Conservation (phyloP, 2,113 vertebrate genomes). For the Atrichornis clamosus region DNA sequence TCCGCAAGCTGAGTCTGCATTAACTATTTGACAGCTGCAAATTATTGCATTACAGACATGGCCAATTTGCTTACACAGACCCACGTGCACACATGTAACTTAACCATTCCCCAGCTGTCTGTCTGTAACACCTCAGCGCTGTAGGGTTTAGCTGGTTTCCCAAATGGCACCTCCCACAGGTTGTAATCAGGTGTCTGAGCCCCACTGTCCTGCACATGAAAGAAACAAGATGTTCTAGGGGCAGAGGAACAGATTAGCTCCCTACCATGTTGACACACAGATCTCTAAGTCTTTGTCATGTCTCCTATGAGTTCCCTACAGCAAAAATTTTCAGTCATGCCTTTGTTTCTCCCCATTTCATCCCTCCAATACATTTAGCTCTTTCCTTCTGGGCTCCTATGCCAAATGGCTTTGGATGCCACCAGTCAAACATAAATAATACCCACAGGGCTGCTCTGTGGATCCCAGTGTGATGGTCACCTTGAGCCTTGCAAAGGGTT, state of each 20-base stretch:
- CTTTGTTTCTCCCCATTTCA: not conserved
- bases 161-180: not conserved
- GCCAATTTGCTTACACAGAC: not conserved
- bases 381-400: not conserved
- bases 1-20: not conserved
- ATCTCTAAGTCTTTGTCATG: not conserved
- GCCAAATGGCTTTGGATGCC: not conserved
- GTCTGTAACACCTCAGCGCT: not conserved
- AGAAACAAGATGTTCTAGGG: not conserved
- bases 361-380: not conserved
- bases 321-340: not conserved
- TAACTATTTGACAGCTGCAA: slow-evolving; percentile 33
- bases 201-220: not conserved
- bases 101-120: not conserved
- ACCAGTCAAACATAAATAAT: not conserved
- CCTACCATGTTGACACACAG: not conserved
- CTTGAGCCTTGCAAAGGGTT: not conserved
- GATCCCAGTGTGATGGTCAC: not conserved
- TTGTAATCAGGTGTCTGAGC: not conserved
- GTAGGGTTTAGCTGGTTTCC: not conserved
- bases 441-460: not conserved
- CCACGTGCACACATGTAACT: not conserved
- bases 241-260: not conserved
- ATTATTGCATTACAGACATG: not conserved
- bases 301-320: not conserved